phyloP scores from a whole-genome alignment of 2,113 vertebrate genomes.

The Larimichthys polyactis region DNA sequence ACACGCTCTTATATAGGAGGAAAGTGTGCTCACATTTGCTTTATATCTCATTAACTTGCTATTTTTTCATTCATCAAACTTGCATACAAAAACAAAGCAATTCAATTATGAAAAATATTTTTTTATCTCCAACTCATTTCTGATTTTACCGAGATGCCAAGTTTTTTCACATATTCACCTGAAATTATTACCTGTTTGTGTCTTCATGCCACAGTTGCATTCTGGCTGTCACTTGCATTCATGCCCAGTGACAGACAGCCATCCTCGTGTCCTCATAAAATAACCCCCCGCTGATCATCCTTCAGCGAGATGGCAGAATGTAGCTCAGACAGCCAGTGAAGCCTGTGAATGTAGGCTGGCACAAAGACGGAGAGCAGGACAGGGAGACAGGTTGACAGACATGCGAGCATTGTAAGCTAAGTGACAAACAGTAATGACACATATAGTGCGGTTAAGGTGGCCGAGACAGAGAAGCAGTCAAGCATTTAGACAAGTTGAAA shows the following conservation, averaged over 20 bases:
- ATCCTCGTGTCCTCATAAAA: constrained; percentile 16
- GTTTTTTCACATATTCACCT: constrained; percentile 21
- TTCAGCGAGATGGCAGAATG: constrained; percentile 49
- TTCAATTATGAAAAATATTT: not conserved
- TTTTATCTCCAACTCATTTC: not conserved
- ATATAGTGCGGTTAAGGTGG: constrained; percentile 25
- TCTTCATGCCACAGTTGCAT: constrained; percentile 26
- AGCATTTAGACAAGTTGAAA: constrained; percentile 38
- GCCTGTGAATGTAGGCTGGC: constrained; percentile 34
- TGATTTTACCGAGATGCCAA: not conserved
- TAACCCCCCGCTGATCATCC: constrained; percentile 36
- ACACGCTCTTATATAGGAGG: constrained; percentile 1
- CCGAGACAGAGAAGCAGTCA: constrained; percentile 26
- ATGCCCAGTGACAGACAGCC: constrained; percentile 34
- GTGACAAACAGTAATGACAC: constrained; percentile 45
- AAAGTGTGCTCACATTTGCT: not conserved
- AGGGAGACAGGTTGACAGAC: constrained; percentile 52
- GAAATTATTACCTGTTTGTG: not conserved
- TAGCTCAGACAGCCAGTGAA: constrained; percentile 16
- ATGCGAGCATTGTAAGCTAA: constrained; percentile 16
- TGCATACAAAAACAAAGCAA: not conserved
- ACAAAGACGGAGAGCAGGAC: constrained; percentile 32
- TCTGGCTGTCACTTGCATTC: constrained; percentile 13
- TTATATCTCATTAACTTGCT: not conserved
- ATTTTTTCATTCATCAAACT: constrained; percentile 13